phyloP scores from a whole-genome alignment of 2,888 invertebrate species.

The Deilephila elpenor region DNA sequence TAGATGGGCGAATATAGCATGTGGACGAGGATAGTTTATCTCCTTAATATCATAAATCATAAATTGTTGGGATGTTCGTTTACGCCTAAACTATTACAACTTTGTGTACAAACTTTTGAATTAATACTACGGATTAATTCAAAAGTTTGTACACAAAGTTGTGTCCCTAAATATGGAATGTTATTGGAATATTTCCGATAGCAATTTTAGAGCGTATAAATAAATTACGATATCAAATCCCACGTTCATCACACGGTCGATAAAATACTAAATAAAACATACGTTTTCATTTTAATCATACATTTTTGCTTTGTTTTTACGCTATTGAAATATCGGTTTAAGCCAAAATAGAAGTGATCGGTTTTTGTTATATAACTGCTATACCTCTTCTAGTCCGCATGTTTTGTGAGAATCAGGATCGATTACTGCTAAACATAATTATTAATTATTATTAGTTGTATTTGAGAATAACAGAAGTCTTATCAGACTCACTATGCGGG shows the following conservation, averaged over 20 bases:
- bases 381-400: too few species aligned
- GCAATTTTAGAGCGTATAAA: not conserved
- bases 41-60: conserved; percentile 18
- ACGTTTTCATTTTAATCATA: not conserved
- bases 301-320: not conserved
- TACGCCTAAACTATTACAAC: conserved; percentile 24
- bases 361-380: too few species aligned
- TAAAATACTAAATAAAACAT: not conserved
- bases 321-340: too few species aligned
- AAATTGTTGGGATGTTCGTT: conserved; percentile 20
- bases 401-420: too few species aligned
- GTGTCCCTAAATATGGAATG: conserved; percentile 12
- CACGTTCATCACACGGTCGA: not conserved
- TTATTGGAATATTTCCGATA: conserved; percentile 1
- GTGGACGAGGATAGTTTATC: conserved; percentile 24
- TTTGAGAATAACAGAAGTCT: too few species aligned
- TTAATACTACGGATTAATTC: conserved; percentile 26
- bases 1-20: not conserved
- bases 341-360: too few species aligned
- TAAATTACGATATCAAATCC: not conserved
- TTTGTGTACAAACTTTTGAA: too few species aligned
- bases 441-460: too few species aligned
- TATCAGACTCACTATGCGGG: too few species aligned
- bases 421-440: too few species aligned
- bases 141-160: conserved; percentile 1